These are phyloP conservation scores for Perithous albicinctus DNA, from an alignment of 2,888 invertebrate genomes.

Conservation along the genomic window DNA sequence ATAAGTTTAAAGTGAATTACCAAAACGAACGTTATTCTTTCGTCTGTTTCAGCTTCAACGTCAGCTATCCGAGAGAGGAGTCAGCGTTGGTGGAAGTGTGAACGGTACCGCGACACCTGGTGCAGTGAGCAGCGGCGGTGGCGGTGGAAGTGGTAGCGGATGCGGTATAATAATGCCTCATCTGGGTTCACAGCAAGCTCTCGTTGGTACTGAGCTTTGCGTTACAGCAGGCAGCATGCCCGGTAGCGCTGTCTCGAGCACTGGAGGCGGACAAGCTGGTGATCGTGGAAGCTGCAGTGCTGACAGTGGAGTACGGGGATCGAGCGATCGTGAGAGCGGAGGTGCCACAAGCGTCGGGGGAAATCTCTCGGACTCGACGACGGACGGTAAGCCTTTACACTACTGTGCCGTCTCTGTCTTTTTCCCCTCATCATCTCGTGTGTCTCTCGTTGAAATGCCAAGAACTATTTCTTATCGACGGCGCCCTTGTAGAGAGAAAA, in stretches of 20 bases:
- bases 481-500: slow-evolving; percentile 3
- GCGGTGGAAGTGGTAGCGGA: slow-evolving; percentile 82
- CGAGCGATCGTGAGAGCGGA: slow-evolving; percentile 92
- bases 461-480: slow-evolving; percentile 11
- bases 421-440: neutral
- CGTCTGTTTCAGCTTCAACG: slow-evolving; percentile 82
- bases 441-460: slow-evolving; percentile 29
- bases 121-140: slow-evolving; percentile 80
- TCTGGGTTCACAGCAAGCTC: slow-evolving; percentile 82
- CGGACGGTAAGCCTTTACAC: slow-evolving; percentile 87
- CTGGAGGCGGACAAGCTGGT: slow-evolving; percentile 85
- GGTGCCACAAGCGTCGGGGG: slow-evolving; percentile 93
- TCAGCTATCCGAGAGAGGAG: slow-evolving; percentile 89
- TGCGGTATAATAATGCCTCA: slow-evolving; percentile 83
- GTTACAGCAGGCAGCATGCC: slow-evolving; percentile 73
- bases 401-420: slow-evolving; percentile 6
- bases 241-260: slow-evolving; percentile 82
- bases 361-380: slow-evolving; percentile 92
- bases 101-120: slow-evolving; percentile 86
- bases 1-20: neutral
- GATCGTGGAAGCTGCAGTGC: slow-evolving; percentile 95
- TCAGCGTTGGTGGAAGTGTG: slow-evolving; percentile 84
- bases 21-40: slow-evolving; percentile 16
- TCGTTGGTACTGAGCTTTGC: slow-evolving; percentile 79
- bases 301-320: slow-evolving; percentile 93